These are phyloP conservation scores for Clusia tigrina DNA, from an alignment of 2,888 invertebrate genomes.

Conservation along the genomic window DNA sequence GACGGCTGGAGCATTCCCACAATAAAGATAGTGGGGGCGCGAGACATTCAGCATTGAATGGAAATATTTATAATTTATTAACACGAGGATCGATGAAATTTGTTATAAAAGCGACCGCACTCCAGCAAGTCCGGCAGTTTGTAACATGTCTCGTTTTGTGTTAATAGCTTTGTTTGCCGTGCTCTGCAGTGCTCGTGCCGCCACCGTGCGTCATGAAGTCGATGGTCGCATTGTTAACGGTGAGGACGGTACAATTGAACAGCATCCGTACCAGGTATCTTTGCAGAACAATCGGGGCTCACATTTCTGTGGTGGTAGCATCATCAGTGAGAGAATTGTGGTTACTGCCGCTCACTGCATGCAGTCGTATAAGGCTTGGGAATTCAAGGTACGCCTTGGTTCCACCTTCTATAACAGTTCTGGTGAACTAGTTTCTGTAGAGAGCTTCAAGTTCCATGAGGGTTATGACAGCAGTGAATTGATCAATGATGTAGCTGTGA, in stretches of 20 bases:
- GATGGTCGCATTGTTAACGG: constrained; percentile 65
- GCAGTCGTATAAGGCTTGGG: constrained; percentile 20
- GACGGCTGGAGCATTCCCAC: too few species aligned
- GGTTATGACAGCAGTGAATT: constrained; percentile 50
- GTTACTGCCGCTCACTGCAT: constrained; percentile 64
- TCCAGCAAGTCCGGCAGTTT: constrained; percentile 53
- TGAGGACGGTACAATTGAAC: constrained; percentile 55
- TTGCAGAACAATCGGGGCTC: constrained; percentile 48
- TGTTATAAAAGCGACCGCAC: constrained; percentile 61
- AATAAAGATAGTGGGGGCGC: too few species aligned
- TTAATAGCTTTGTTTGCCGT: constrained; percentile 34
- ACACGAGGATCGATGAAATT: too few species aligned
- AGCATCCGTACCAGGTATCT: constrained; percentile 65
- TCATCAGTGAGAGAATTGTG: constrained; percentile 53
- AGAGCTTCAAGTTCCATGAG: constrained; percentile 45
- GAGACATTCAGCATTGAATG: too few species aligned
- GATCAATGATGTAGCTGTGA: constrained; percentile 62
- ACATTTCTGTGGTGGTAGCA: constrained; percentile 64
- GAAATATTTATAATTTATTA: too few species aligned
- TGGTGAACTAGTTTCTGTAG: constrained; percentile 54
- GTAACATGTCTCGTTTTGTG: constrained; percentile 38
- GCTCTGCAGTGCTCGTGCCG: constrained; percentile 38
- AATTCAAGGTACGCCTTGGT: constrained; percentile 57
- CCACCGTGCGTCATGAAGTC: constrained; percentile 30
- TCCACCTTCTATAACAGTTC: constrained; percentile 52